These are phyloP conservation scores for Bactericera cockerelli DNA, from an alignment of 1,140 invertebrate species.

Conservation along the genomic window DNA sequence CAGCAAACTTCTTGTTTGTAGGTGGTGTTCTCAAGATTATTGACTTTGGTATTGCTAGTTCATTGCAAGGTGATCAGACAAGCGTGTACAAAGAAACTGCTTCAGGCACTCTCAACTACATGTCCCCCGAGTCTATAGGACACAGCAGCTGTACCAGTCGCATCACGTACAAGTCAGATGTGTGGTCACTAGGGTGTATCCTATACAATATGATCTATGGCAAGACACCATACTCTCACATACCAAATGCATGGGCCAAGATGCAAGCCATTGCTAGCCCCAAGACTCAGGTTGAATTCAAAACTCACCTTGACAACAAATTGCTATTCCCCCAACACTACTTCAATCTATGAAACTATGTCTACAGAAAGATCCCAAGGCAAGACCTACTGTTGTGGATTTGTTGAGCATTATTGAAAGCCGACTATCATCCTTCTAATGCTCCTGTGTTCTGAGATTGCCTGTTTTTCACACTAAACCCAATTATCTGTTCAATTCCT, in stretches of 20 bases:
- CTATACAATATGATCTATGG: slow-evolving; percentile 86
- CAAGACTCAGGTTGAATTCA: slow-evolving; percentile 57
- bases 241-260: slow-evolving; percentile 56
- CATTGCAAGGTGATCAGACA: slow-evolving; percentile 73
- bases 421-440: slow-evolving; percentile 9
- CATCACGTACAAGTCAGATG: slow-evolving; percentile 85
- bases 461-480: too few species aligned
- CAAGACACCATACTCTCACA: slow-evolving; percentile 76
- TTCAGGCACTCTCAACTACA: slow-evolving; percentile 86
- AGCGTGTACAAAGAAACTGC: slow-evolving; percentile 68
- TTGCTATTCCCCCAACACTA: slow-evolving; percentile 17
- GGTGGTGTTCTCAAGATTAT: slow-evolving; percentile 81
- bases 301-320: slow-evolving; percentile 23
- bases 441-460: too few species aligned
- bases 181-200: slow-evolving; percentile 96
- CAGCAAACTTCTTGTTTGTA: slow-evolving; percentile 82
- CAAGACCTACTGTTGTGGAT: slow-evolving; percentile 20
- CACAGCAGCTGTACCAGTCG: slow-evolving; percentile 27
- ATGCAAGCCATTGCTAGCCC: slow-evolving; percentile 68
- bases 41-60: slow-evolving; percentile 95
- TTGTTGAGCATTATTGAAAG: slow-evolving; percentile 19
- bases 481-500: too few species aligned
- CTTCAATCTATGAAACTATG: slow-evolving; percentile 17
- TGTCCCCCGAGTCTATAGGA: slow-evolving; percentile 83
- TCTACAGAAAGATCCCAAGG: slow-evolving; percentile 21